These are phyloP conservation scores for Apotomis turbidana DNA, from an alignment of 2,888 invertebrate species.

Conservation along the genomic window DNA sequence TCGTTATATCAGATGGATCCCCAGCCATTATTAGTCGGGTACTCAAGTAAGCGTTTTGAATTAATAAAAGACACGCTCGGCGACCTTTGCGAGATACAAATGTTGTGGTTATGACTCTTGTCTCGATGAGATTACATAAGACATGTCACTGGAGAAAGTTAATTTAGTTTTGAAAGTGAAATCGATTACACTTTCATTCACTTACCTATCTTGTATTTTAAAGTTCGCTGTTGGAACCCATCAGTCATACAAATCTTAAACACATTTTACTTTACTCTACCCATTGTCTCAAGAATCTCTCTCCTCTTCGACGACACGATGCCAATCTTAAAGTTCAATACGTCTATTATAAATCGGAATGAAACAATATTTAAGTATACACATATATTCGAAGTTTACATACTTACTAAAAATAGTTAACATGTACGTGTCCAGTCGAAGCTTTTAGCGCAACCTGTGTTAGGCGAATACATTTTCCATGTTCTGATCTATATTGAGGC, in stretches of 20 bases:
- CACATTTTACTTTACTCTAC: conserved; percentile 38
- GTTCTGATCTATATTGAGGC: conserved; percentile 48
- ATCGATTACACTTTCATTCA: conserved; percentile 83
- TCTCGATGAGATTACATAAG: conserved; percentile 79
- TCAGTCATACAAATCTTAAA: conserved; percentile 54
- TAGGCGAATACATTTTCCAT: conserved; percentile 12
- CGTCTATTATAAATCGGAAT: conserved; percentile 2
- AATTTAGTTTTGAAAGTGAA: conserved; percentile 84
- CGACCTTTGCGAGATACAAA: conserved; percentile 77
- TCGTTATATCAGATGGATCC: conserved; percentile 42
- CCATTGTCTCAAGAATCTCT: conserved; percentile 25
- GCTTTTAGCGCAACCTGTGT: conserved; percentile 7
- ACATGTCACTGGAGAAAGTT: conserved; percentile 83
- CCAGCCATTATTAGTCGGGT: conserved; percentile 42
- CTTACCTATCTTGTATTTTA: conserved; percentile 70
- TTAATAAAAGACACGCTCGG: conserved; percentile 53
- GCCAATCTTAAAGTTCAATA: conserved; percentile 3
- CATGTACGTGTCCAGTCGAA: background rate
- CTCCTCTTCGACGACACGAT: conserved; percentile 5
- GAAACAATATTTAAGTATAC: background rate
- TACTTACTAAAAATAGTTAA: too few species aligned
- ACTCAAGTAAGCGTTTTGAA: conserved; percentile 51
- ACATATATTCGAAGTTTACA: too few species aligned
- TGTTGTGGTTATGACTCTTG: conserved; percentile 77
- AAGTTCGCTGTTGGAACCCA: conserved; percentile 64